These are phyloP conservation scores for Lasioglossum figueresi DNA, from an alignment of 2,888 invertebrate species.

Conservation along the genomic window DNA sequence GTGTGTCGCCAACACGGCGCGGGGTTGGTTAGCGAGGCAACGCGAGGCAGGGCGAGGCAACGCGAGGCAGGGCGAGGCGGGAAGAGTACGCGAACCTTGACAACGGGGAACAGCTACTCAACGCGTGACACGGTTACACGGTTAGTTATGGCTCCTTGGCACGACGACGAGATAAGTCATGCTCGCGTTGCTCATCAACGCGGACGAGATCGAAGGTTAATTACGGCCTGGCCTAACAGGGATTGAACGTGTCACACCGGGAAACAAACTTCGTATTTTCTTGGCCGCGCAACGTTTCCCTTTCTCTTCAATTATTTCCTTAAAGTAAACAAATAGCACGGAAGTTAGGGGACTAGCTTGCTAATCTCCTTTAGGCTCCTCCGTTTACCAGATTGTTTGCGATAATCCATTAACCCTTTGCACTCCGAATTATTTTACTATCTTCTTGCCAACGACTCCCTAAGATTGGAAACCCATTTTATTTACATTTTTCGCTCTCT, in stretches of 20 bases:
- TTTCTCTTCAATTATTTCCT: background rate
- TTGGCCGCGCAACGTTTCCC: background rate
- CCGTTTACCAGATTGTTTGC: too few species aligned
- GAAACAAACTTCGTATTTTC: background rate
- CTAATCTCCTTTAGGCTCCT: too few species aligned
- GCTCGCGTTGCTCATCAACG: background rate
- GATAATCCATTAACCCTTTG: too few species aligned
- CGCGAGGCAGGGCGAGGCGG: background rate
- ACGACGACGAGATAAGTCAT: constrained; percentile 29
- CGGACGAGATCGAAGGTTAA: background rate
- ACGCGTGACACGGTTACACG: constrained; percentile 52
- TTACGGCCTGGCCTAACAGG: background rate
- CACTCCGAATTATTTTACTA: too few species aligned
- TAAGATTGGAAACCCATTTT: too few species aligned
- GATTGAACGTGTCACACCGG: background rate
- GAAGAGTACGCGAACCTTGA: constrained; percentile 9
- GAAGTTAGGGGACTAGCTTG: background rate
- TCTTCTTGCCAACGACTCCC: too few species aligned
- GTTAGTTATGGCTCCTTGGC: constrained; percentile 40
- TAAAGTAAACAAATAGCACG: background rate
- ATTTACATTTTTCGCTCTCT: too few species aligned
- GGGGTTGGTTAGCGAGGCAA: background rate
- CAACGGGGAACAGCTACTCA: constrained; percentile 22
- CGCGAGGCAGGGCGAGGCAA: background rate
- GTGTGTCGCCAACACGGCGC: background rate